Base-by-base conservation (phyloP, 2,113 vertebrate genomes). In the Pygoscelis adeliae region DNA sequence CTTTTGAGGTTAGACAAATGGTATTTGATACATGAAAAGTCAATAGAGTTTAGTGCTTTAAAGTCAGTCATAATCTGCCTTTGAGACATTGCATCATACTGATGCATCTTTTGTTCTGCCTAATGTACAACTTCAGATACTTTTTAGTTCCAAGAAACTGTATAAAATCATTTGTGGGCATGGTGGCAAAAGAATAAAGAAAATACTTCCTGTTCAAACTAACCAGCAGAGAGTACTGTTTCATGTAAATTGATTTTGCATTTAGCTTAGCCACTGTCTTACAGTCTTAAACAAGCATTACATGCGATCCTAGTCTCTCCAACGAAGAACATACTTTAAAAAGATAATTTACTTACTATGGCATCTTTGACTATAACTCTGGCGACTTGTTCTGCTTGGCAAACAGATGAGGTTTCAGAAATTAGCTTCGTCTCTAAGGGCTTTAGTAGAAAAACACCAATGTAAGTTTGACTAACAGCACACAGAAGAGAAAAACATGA, bases 381-480 rank as follows among this genome's bases (percentile, higher is more conserved):
- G 93, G 99, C 99, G 16, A 99, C 99, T 97, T 99, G 99, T 27
- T 99, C 99, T 47, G 99, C 99, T 96, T 99, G 99, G 97, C 98
- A 99, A 94, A 99, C 93, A 58, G 99, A 99, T 59, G 99, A 98
- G 6, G 99, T 99, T 98, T 99, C 99, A 58, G 99, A 99, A 96
- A 99, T 99, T 47, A 99, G 97, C 91, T 98, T 99, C 9, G 99
- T 99, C 97, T 99, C 99, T 62, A 99, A 98, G 80, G 99, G 99
- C 99, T 99, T 72, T 55, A 97, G 58, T 4, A 53, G 55, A 93
- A 90, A 96, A 40, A 91, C 15, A 95, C 25, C 70, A 86, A n/a
- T 30, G 5, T 74, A 19, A 85, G 87, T 92, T 86, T 61, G 40
- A 83, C 11, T 77, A 58, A 88, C 56, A 85, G 10, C 16, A 65